A percentile compares a stretch with the other conserved stretches of the same genome.
phyloP scores from a whole-genome alignment of 2,888 invertebrate genomes.

The Tanypteryx hageni region DNA sequence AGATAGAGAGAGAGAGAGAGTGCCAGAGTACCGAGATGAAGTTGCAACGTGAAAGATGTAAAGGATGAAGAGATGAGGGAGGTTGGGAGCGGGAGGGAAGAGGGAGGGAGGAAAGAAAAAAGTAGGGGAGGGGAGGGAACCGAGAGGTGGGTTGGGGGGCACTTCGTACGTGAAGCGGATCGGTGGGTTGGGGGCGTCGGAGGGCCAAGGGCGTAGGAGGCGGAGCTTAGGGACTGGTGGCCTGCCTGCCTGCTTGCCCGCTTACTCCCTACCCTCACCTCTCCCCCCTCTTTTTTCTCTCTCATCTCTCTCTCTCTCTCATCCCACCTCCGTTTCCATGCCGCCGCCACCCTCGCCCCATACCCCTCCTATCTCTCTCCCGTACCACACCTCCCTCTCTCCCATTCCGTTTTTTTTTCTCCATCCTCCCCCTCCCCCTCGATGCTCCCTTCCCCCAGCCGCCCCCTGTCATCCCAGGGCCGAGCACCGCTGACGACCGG shows the following conservation, averaged over 20 bases:
- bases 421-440: not conserved
- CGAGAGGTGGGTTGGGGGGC: not conserved
- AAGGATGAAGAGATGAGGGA: conserved; percentile 21
- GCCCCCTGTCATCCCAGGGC: conserved; percentile 54
- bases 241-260: conserved; percentile 36
- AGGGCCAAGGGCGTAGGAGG: conserved; percentile 48
- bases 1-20: not conserved
- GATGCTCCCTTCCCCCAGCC: not conserved
- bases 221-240: conserved; percentile 53
- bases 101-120: not conserved
- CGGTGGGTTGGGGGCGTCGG: conserved; percentile 20
- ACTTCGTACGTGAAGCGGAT: conserved; percentile 27
- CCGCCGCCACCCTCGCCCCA: not conserved
- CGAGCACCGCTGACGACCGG: conserved; percentile 60
- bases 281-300: too few species aligned
- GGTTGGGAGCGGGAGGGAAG: not conserved
- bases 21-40: conserved; percentile 45
- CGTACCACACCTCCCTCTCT: not conserved
- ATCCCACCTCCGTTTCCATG: too few species aligned
- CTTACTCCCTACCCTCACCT: not conserved
- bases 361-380: not conserved
- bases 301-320: too few species aligned
- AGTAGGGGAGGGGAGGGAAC: too few species aligned
- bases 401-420: not conserved
- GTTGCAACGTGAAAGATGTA: conserved; percentile 57